These are phyloP conservation scores for Cavia porcellus DNA, from an alignment of 2,113 vertebrate genomes.

Conservation along the genomic window DNA sequence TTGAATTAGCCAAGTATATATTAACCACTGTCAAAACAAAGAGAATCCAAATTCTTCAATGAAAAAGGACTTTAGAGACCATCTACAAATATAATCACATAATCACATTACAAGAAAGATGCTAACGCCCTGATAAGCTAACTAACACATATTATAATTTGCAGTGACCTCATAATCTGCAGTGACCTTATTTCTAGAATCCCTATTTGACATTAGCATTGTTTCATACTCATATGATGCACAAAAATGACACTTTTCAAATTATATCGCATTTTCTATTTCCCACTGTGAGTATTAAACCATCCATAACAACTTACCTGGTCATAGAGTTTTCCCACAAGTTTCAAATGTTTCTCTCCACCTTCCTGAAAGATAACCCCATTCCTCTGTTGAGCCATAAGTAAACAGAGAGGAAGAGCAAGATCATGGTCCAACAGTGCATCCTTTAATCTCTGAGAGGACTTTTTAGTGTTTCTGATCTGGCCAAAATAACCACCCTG, in stretches of 20 bases:
- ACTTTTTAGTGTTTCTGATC: slow-evolving; percentile 99
- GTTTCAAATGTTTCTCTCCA: slow-evolving; percentile 98
- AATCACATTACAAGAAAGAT: slow-evolving; percentile 34
- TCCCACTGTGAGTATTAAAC: slow-evolving; percentile 43
- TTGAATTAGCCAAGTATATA: neutral
- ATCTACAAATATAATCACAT: slow-evolving; percentile 55
- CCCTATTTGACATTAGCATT: slow-evolving; percentile 26
- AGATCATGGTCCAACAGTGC: slow-evolving; percentile 96
- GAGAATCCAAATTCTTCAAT: slow-evolving; percentile 46
- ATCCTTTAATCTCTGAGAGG: slow-evolving; percentile 98
- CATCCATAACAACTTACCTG: slow-evolving; percentile 90
- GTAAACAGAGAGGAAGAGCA: slow-evolving; percentile 96
- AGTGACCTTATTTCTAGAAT: slow-evolving; percentile 43
- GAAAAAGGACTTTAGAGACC: slow-evolving; percentile 42
- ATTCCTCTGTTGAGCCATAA: slow-evolving; percentile 98
- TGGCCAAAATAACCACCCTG: slow-evolving; percentile 99
- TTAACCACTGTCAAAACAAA: neutral
- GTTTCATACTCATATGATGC: neutral
- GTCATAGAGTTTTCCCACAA: slow-evolving; percentile 99
- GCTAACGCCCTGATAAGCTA: neutral
- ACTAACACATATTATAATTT: slow-evolving; percentile 27
- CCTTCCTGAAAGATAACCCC: slow-evolving; percentile 98
- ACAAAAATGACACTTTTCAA: slow-evolving; percentile 57
- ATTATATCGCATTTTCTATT: slow-evolving; percentile 48
- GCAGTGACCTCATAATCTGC: too few relatives aligned